These are phyloP conservation scores for Octodonta nipae DNA, from an alignment of 2,888 invertebrate genomes.

Conservation along the genomic window DNA sequence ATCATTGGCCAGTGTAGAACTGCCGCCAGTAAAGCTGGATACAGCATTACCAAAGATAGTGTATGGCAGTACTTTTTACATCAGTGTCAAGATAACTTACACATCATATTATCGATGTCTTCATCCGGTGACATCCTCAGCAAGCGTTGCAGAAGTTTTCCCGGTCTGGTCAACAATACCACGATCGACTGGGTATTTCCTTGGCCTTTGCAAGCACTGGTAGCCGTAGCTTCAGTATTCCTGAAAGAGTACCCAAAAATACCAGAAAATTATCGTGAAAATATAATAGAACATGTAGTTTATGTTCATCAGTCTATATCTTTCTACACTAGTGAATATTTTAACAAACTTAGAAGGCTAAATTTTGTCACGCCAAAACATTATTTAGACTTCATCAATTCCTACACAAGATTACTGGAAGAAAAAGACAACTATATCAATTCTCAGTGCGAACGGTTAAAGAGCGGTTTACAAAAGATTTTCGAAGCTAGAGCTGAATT, in stretches of 20 bases:
- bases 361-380: slow-evolving; percentile 89
- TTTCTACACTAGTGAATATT: slow-evolving; percentile 58
- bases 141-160: slow-evolving; percentile 78
- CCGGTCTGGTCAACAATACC: slow-evolving; percentile 81
- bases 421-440: slow-evolving; percentile 52
- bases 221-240: slow-evolving; percentile 75
- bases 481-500: slow-evolving; percentile 76
- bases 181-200: slow-evolving; percentile 90
- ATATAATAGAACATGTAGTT: slow-evolving; percentile 72
- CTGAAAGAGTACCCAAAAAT: slow-evolving; percentile 49
- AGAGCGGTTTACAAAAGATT: slow-evolving; percentile 65
- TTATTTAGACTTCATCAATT: slow-evolving; percentile 74
- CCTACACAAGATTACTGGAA: slow-evolving; percentile 61
- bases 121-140: slow-evolving; percentile 71
- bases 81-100: slow-evolving; percentile 69
- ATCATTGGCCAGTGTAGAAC: slow-evolving; percentile 58
- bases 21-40: slow-evolving; percentile 56
- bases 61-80: slow-evolving; percentile 76
- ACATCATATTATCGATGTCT: slow-evolving; percentile 84
- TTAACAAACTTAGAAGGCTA: slow-evolving; percentile 57
- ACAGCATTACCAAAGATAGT: slow-evolving; percentile 60
- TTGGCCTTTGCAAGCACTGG: slow-evolving; percentile 81
- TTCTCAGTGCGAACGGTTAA: slow-evolving; percentile 54
- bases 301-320: slow-evolving; percentile 69
- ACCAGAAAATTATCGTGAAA: slow-evolving; percentile 38